Base-by-base conservation (phyloP, 1,140 invertebrate species). In the Schlechtendalia chinensis region DNA sequence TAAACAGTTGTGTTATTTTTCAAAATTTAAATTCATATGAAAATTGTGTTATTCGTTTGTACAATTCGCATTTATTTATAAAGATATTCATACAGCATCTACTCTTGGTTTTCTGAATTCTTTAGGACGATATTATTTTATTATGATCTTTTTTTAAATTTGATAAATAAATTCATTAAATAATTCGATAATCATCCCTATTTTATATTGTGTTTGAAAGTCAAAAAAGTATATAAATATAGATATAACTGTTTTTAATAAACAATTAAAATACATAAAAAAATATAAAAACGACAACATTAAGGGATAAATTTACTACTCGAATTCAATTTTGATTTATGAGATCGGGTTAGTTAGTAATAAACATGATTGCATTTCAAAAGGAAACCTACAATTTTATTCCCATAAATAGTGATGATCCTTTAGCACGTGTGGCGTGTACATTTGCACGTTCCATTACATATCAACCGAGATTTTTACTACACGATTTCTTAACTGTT, bases 391-490 rank as follows among this genome's bases (percentile, higher is more conserved):
- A 50, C 67, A 39, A 39, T 39, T 39, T 39, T 47, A 69, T 69
- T 50, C 22, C 67, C 67, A 50, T 69, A 50, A 69, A 69, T 50
- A 69, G 45, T 0, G 45, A 69, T 22, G 2, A 69, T 69, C 24
- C 5, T 50, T 45, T 69, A 69, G 39, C n/a, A 14, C 45, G 39
- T 69, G 32, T 39, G 32, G 32, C 45, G n/a, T 69, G 22, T 39
- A 50, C 2, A 69, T 50, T 50, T 50, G 45, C 22, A 24, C 67
- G 67, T 69, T 69, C 45, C 67, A 27, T 22, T 69, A 69, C 67
- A 69, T 22, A 50, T 69, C 67, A 69, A 69, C 39, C 22, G 14
- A 24, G 39, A 69, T 69, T 69, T 69, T 69, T 47, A 27, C 65
- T 45, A 50, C 10, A 50, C n/a, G 45, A 69, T 69, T 69, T 69